Conservation (phyloP, 1,140 invertebrate genomes). For the Wasmannia auropunctata region DNA sequence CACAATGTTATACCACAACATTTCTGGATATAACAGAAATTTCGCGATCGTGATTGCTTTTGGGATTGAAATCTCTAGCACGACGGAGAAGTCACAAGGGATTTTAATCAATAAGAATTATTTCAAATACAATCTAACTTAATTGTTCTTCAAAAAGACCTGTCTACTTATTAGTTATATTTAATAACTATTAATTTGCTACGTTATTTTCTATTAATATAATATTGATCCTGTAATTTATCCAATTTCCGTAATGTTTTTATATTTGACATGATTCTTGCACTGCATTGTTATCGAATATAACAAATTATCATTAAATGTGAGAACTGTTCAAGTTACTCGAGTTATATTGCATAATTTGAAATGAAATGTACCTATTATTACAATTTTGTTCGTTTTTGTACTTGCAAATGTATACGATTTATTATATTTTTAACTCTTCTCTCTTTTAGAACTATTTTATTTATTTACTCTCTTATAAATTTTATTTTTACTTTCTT, state of each 20-base stretch:
- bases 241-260: background rate
- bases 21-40: background rate
- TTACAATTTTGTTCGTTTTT: background rate
- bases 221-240: background rate
- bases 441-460: background rate
- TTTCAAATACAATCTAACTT: background rate
- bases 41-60: background rate
- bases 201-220: background rate
- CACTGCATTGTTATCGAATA: background rate
- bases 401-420: background rate
- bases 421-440: background rate
- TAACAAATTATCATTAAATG: background rate
- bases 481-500: background rate
- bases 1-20: background rate
- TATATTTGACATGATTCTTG: background rate
- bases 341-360: background rate
- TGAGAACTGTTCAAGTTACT: background rate
- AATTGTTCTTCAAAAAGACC: background rate
- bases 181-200: background rate
- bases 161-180: background rate
- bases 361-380: background rate
- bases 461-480: background rate
- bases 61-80: background rate
- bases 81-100: background rate
- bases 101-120: background rate